Percentiles rank a stretch among this genome's conserved stretches.
Evolutionary conservation across 2,797 vertebrate species (phyloP).

Genomic region (Amphiprion clarkii): DNA sequence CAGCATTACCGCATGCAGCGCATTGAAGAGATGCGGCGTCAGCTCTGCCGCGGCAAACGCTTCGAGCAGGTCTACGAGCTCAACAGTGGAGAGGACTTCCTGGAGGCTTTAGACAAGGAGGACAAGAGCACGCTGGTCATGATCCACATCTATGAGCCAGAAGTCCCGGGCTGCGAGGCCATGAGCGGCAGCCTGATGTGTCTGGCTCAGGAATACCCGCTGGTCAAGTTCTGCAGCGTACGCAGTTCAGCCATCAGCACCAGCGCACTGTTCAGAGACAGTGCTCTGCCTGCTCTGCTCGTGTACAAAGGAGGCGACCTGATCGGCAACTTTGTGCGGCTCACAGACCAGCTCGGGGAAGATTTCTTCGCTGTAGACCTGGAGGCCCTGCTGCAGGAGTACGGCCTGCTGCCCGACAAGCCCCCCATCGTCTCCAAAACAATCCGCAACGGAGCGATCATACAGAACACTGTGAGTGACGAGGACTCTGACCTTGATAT

Average conservation of each 20-base stretch:
- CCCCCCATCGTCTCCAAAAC: conserved; percentile 83
- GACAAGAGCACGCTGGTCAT: conserved; percentile 92
- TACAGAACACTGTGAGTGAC: conserved; percentile 88
- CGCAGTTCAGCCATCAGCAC: conserved; percentile 94
- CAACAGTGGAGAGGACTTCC: conserved; percentile 91
- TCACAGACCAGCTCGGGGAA: conserved; percentile 97
- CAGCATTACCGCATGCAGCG: conserved; percentile 96
- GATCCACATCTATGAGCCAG: conserved; percentile 96
- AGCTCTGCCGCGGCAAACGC: conserved; percentile 90
- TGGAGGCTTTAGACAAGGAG: conserved; percentile 94
- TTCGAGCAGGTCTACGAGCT: conserved; percentile 94
- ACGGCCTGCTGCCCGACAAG: conserved; percentile 95
- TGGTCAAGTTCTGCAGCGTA: conserved; percentile 95
- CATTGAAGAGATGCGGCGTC: conserved; percentile 95
- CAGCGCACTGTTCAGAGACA: conserved; percentile 91
- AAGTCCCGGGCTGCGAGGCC: conserved; percentile 91
- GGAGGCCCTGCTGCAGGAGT: conserved; percentile 96
- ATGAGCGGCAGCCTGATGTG: conserved; percentile 95
- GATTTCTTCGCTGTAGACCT: conserved; percentile 98
- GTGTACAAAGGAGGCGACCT: conserved; percentile 95
- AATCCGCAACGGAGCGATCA: conserved; percentile 86
- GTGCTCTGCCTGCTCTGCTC: conserved; percentile 95
- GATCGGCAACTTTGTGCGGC: conserved; percentile 96
- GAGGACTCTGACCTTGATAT: conserved; percentile 94
- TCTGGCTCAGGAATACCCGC: conserved; percentile 93